Evolutionary conservation across 2,797 vertebrate species (phyloP), one percentile per base, ranked within the genome.

Genomic region (Perodicticus potto): DNA sequence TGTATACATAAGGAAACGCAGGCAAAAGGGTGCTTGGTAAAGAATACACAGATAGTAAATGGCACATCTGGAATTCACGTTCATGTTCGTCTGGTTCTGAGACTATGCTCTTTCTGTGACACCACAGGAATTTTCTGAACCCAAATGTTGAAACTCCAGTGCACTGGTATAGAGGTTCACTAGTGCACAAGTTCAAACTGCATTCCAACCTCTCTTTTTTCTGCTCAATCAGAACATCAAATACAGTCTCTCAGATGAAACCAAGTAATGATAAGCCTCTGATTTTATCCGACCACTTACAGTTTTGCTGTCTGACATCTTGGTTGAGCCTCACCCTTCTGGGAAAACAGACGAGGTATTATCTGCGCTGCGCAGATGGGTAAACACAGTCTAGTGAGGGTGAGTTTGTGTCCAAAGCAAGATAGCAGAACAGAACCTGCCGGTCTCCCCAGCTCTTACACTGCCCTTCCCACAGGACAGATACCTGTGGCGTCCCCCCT

Each of bases 1-100:
- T 86, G 70, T 81, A 65, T 63, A 85, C 87, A 69, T n/a, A 85
- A 84, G 87, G n/a, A 84, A 83, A 78, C 67, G 37, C 37, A 67
- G 32, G 83, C 59, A 82, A 49, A 91, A 78, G 49, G 13, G 25
- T 14, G 2, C 34, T 34, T 83, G 22, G 43, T 14, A 7, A 34
- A 63, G 83, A 93, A 40, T 29, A 61, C 8, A 49, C 10, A 53
- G 87, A 12, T 20, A 43, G 20, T 37, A 40, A 55, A n/a, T 10
- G 5, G 40, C 29, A 74, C 7, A 37, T 40, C 37, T 55, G 34
- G 76, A 61, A 92, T 61, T 91, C 53, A 32, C 20, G 1, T 59
- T 59, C 37, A 6, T 80, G 32, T 16, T 37, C 32, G 49, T 49
- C 45, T 72, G 25, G 7, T 23, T n/a, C 67, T 84, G 63, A 92